Evolutionary conservation across 2,113 vertebrate genomes (phyloP).

Genomic region (Elephantulus edwardii): DNA sequence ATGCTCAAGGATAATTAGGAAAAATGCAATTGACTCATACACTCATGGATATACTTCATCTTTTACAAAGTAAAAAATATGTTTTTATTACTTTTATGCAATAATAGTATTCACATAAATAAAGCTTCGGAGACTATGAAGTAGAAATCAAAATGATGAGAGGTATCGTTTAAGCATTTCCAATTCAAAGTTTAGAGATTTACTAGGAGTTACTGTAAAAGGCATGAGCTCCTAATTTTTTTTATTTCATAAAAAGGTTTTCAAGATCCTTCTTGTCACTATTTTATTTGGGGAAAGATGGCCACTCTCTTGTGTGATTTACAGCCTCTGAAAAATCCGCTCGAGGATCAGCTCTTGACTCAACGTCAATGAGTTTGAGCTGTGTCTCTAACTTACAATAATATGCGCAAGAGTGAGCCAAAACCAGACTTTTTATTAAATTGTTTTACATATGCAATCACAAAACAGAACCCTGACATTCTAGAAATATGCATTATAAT

Average conservation of each 20-base stretch:
- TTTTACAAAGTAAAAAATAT: slow-evolving; percentile 32
- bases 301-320: too few species aligned
- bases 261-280: not conserved
- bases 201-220: not conserved
- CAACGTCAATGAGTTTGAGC: too few species aligned
- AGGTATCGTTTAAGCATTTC: not conserved
- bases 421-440: slow-evolving; percentile 40
- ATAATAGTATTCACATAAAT: slow-evolving; percentile 51
- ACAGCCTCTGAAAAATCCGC: too few species aligned
- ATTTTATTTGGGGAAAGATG: too few species aligned
- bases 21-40: slow-evolving; percentile 34
- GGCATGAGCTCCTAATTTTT: slow-evolving; percentile 1
- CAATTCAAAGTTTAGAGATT: slow-evolving; percentile 28
- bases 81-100: not conserved
- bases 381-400: not conserved
- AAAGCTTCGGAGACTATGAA: slow-evolving; percentile 33
- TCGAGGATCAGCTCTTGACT: too few species aligned
- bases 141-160: not conserved
- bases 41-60: not conserved
- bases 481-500: slow-evolving; percentile 47
- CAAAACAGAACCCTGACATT: slow-evolving; percentile 13
- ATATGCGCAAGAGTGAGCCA: slow-evolving; percentile 20
- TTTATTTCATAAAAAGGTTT: slow-evolving; percentile 38
- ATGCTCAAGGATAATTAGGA: slow-evolving; percentile 22
- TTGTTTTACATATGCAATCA: slow-evolving; percentile 33